A percentile compares a stretch with the other conserved stretches of the same genome.
phyloP scores from a whole-genome alignment of 2,113 vertebrate species.

The Lasiurus borealis region DNA sequence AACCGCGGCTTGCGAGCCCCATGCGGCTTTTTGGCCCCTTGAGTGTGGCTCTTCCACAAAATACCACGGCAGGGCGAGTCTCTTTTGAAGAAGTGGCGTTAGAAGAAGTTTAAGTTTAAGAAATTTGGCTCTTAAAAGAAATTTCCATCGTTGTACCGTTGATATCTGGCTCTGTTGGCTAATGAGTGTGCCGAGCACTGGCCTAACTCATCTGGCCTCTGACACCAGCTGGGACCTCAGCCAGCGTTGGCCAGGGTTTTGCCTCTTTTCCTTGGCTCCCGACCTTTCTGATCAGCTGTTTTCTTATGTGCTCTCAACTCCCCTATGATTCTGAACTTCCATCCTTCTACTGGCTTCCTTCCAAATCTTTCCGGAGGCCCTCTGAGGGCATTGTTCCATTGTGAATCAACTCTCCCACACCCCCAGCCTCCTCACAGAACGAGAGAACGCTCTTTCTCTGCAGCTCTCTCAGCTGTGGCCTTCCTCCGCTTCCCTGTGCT shows the following conservation, averaged over 20 bases:
- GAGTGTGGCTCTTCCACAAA: too few relatives aligned
- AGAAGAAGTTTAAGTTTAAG: too few relatives aligned
- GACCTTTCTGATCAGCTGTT: constrained; percentile 44
- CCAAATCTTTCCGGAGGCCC: background rate
- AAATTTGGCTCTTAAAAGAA: too few relatives aligned
- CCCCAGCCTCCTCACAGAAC: background rate
- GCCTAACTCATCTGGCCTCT: constrained; percentile 43
- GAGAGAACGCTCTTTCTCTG: background rate
- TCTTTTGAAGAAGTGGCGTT: too few relatives aligned
- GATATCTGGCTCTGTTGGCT: too few relatives aligned
- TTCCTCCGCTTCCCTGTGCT: background rate
- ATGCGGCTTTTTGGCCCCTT: too few relatives aligned
- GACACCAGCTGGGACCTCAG: constrained; percentile 34
- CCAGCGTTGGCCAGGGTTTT: constrained; percentile 18
- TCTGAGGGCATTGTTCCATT: constrained; percentile 56
- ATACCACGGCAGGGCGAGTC: too few relatives aligned
- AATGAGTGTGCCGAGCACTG: too few relatives aligned
- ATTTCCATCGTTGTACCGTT: too few relatives aligned
- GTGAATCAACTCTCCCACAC: constrained; percentile 70
- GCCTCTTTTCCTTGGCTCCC: constrained; percentile 31
- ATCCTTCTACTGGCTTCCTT: constrained; percentile 55
- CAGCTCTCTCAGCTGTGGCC: background rate
- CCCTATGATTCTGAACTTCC: constrained; percentile 46
- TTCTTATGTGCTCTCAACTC: background rate
- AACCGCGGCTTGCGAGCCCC: too few relatives aligned